A percentile compares a stretch with the other conserved stretches of the same genome.
These are phyloP conservation scores for Syrmaticus mikado DNA, from an alignment of 2,113 vertebrate species.

Conservation along the genomic window DNA sequence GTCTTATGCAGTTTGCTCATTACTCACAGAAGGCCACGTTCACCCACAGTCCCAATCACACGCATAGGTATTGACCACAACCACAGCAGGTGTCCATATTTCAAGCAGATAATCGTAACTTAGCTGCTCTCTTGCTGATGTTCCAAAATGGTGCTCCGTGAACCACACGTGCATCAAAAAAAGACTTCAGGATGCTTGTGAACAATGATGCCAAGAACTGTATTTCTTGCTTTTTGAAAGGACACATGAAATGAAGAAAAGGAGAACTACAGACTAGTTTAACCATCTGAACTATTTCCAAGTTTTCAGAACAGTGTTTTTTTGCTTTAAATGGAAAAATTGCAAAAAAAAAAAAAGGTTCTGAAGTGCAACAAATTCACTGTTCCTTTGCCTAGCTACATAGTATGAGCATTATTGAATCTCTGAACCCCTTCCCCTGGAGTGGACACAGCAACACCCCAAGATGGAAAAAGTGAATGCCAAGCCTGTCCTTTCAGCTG, in stretches of 20 bases:
- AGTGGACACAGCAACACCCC: neutral
- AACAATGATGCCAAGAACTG: neutral
- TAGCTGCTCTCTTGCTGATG: neutral
- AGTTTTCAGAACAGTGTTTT: neutral
- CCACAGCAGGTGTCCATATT: neutral
- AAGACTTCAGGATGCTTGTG: neutral
- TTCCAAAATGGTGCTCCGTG: neutral
- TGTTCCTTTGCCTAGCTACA: neutral
- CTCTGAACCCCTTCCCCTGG: neutral
- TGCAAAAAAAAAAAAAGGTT: neutral
- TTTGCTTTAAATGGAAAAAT: neutral
- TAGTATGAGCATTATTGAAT: neutral
- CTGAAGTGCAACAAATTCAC: neutral
- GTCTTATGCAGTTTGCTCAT: no score
- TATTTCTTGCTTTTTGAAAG: neutral
- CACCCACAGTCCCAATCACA: neutral
- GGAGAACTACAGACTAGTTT: neutral
- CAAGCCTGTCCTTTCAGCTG: neutral
- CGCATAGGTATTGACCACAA: neutral
- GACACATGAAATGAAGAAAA: neutral
- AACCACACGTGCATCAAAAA: neutral
- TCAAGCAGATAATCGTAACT: neutral
- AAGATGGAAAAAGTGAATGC: neutral
- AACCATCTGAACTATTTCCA: neutral
- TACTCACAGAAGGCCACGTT: neutral